Conservation (phyloP, 35 echinoderm and acorn worm species). For the Heliocidaris erythrogramma region DNA sequence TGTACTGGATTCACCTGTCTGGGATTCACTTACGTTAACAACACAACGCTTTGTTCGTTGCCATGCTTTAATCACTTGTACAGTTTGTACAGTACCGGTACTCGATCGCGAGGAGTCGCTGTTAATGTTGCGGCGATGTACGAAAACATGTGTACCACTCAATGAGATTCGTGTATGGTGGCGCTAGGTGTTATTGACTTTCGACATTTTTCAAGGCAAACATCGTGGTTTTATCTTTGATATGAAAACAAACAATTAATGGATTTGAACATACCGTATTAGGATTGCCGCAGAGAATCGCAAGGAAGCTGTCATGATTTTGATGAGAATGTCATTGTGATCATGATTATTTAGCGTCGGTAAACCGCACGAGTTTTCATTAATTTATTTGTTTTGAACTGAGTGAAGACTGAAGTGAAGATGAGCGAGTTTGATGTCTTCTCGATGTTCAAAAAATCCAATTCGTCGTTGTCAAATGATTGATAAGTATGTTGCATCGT, state of each 20-base stretch:
- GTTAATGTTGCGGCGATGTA: background rate
- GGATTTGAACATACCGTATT: background rate
- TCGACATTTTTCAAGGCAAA: background rate
- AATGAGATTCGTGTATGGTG: background rate
- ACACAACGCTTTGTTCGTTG: conserved; percentile 44
- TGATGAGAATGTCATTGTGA: no score
- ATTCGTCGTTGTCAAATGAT: no score
- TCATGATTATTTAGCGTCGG: no score
- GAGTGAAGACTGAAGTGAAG: no score
- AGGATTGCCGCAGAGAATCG: background rate
- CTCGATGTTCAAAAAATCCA: no score
- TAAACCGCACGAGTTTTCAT: no score
- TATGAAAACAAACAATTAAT: background rate
- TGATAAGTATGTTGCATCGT: no score
- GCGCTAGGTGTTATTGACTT: background rate
- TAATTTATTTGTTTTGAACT: no score
- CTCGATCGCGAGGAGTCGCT: no score
- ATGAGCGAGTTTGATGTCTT: no score
- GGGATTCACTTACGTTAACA: conserved; percentile 2
- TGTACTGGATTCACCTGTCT: background rate
- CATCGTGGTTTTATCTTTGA: background rate
- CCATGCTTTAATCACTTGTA: conserved; percentile 21
- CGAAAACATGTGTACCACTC: background rate
- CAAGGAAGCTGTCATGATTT: no score
- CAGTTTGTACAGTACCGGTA: no score